Base-by-base conservation (phyloP, 2,113 vertebrate species). In the Plecotus auritus region DNA sequence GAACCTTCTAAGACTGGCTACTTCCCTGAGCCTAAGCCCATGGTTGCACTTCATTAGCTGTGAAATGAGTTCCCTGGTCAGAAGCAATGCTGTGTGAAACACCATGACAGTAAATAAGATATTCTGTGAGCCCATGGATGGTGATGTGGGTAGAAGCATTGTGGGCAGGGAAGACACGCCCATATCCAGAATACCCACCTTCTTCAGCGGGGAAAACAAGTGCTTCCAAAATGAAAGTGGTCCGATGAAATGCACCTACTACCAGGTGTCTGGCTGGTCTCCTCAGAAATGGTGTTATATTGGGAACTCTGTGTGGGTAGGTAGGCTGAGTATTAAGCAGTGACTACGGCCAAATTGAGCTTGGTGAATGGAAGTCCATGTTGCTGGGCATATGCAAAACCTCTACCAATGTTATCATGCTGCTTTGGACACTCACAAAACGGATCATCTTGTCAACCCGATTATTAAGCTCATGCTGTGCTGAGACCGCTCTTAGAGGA, bases 31-130 rank as follows among this genome's bases (percentile, higher is more conserved):
- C 47, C 47, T 42, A 85, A 73, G 64, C 16, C 37, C 49, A 49
- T 1, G 0, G 90, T 56, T 77, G 64, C 6, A 77, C 88, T 80
- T 74, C 59, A 76, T 42, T 66, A 64, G 72, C 96, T 88, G 17
- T 76, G 84, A 88, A 94, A 93, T 76, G 83, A 82, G 78, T 12
- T 64, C 67, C 91, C 91, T 61, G 16, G 51, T 85, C 83, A 91
- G 95, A 85, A 76, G 87, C 83, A 91, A 82, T 35, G 73, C 87
- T 49, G 83, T 85, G 73, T 47, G 64, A 86, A 95, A 90, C 20
- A 42, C 64, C 30, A 11, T 9, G 28, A 78, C 30, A 45, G 47
- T 90, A 78, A 78, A 26, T 37, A 80, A 83, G 82, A 37, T 51
- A 30, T 26, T 26, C 64, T 32, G 18, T 40, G 74, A 72, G 45